Base-by-base conservation (phyloP, 2,797 vertebrate species). In the Muraenolepis orangiensis region DNA sequence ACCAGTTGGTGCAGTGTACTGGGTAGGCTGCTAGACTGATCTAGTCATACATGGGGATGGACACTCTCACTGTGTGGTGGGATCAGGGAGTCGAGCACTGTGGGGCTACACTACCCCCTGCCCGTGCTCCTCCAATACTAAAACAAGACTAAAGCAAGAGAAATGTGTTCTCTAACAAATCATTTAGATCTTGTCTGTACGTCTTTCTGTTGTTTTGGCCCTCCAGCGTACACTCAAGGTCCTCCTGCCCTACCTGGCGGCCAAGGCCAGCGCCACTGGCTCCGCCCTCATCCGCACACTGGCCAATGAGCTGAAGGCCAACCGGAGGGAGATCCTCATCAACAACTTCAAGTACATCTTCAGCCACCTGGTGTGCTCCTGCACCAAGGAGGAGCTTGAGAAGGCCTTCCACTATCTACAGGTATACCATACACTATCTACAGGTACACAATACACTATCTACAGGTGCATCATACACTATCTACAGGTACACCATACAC, bases 281-380 rank as follows among this genome's bases (percentile, higher is more conserved):
- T 99, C 97, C 16, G 85, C 93, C 20, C 95, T 99, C 74, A 99
- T 98, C 85, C 94, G 97, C 76, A 97, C 95, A 20, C 91, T 99
- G 82, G 98, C 97, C 82, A 98, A 96, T 80, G 97, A 99, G 83
- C 70, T 99, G 77, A 98, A 98, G 72, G 96, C 96, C 84, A 99
- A 95, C 89, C 93, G 96, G 75, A 94, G 97, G 85, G 97, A 99
- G 87, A 98, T 99, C 82, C 93, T 99, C 72, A 97, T 99, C 88
- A 99, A 96, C 90, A 99, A 99, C 88, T 99, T 99, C 90, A 99
- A 99, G 81, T 99, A 99, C 86, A 98, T 99, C 83, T 99, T 99
- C 86, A 98, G 98, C 79, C 96, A 99, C 78, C 91, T 99, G 88
- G 96, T 99, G 74, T 99, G 98, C 88, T 99, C 96, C 83, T 99